These are phyloP conservation scores for Onychostoma macrolepis DNA, from an alignment of 2,113 vertebrate species.

Conservation along the genomic window DNA sequence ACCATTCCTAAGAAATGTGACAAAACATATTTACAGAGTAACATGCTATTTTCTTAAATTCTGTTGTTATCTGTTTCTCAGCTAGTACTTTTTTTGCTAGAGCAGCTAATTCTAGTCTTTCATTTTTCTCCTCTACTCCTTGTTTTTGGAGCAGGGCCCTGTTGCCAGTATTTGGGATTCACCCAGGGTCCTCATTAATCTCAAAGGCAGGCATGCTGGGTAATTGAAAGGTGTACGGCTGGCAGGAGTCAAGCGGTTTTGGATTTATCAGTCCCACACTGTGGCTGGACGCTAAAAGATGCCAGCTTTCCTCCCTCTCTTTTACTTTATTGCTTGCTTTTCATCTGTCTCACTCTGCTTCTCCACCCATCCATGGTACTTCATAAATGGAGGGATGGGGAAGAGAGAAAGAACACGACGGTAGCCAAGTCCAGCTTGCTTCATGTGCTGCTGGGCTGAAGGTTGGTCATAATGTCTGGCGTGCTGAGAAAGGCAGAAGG, in stretches of 20 bases:
- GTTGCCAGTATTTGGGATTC: slow-evolving; percentile 49
- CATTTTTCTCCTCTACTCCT: slow-evolving; percentile 1
- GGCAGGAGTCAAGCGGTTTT: slow-evolving; percentile 70
- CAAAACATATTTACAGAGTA: not conserved
- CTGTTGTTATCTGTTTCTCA: slow-evolving; percentile 29
- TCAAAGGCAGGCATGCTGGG: slow-evolving; percentile 68
- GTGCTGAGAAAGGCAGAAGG: not conserved
- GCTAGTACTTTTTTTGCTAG: not conserved
- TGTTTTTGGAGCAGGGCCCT: slow-evolving; percentile 38
- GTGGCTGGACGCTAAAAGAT: slow-evolving; percentile 55
- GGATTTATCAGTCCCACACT: slow-evolving; percentile 68
- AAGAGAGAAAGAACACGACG: not conserved
- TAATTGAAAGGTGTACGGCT: slow-evolving; percentile 72
- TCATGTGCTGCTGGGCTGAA: not conserved
- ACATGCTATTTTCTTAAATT: not conserved
- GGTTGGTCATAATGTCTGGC: slow-evolving; percentile 4
- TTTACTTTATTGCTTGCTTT: slow-evolving; percentile 21
- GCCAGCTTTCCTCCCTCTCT: slow-evolving; percentile 50
- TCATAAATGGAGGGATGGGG: not conserved
- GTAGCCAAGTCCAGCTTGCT: not conserved
- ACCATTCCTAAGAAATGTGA: not conserved
- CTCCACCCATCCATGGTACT: not conserved
- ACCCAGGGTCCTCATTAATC: slow-evolving; percentile 63
- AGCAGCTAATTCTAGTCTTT: not conserved
- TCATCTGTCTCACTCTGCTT: slow-evolving; percentile 7